These are phyloP conservation scores for Drosophila sturtevanti DNA, from an alignment of 1,140 invertebrate genomes.

Conservation along the genomic window DNA sequence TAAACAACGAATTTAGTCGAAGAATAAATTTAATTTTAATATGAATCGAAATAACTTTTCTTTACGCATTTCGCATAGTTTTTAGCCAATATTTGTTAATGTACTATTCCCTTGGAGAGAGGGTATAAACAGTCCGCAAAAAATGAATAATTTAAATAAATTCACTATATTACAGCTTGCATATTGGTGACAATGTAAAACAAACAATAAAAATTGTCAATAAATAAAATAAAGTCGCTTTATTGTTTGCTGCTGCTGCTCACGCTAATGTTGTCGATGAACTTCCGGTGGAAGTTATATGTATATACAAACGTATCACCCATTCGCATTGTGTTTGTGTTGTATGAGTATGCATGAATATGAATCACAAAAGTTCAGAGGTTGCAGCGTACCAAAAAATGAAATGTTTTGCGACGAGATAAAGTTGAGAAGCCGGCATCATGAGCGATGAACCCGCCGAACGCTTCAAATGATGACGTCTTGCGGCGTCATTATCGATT, in stretches of 20 bases:
- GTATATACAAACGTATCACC: background rate
- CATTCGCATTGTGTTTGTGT: background rate
- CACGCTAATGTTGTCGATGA: slow-evolving; percentile 22
- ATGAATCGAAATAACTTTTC: too few species aligned
- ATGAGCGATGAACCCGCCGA: background rate
- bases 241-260: slow-evolving; percentile 31
- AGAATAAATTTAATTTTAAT: too few species aligned
- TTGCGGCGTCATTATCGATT: background rate
- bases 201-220: slow-evolving; percentile 69
- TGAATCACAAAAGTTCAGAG: slow-evolving; percentile 13
- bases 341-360: background rate
- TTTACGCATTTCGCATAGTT: too few species aligned
- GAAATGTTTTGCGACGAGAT: background rate
- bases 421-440: slow-evolving; percentile 33
- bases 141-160: slow-evolving; percentile 78
- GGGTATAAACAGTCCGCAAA: slow-evolving; percentile 20
- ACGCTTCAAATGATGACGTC: slow-evolving; percentile 9
- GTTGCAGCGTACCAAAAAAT: background rate
- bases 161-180: slow-evolving; percentile 76
- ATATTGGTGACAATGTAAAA: slow-evolving; percentile 76
- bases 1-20: too few species aligned
- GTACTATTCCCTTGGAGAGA: background rate
- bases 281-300: slow-evolving; percentile 61
- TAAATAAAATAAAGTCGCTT: slow-evolving; percentile 64
- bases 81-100: too few species aligned